These are phyloP conservation scores for Poecilia gillii DNA, from an alignment of 2,797 vertebrate species.

Conservation along the genomic window DNA sequence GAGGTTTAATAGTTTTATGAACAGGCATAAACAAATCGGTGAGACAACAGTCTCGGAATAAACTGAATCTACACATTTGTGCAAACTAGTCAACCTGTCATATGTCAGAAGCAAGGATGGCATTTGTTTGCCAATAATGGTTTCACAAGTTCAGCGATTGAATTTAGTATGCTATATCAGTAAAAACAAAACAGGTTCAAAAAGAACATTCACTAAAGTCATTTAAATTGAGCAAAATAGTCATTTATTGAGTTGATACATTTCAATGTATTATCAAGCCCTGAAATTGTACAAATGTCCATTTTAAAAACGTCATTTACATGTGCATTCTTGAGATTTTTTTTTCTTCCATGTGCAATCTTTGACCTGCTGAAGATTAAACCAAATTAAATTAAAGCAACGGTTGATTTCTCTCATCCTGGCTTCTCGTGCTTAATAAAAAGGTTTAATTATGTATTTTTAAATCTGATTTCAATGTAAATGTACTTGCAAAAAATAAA, in stretches of 20 bases:
- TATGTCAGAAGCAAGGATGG: neutral
- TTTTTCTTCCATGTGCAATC: neutral
- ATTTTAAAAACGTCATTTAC: neutral
- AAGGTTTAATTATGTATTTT: neutral
- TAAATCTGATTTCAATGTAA: neutral
- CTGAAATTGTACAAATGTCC: neutral
- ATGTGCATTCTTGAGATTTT: neutral
- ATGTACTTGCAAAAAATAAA: neutral
- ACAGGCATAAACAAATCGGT: neutral
- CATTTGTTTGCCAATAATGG: neutral
- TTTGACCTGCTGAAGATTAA: neutral
- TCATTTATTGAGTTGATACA: neutral
- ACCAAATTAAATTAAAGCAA: neutral
- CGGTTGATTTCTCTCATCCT: neutral
- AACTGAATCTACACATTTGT: neutral
- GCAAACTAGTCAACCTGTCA: neutral
- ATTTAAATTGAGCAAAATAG: neutral
- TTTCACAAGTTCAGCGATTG: neutral
- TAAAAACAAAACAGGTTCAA: neutral
- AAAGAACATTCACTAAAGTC: neutral
- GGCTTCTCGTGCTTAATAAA: neutral
- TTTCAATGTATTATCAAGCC: neutral
- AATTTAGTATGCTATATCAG: neutral
- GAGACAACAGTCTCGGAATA: neutral
- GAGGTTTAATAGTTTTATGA: neutral